Conservation (phyloP, 1,140 invertebrate genomes). For the Zaprionus gabonicus region DNA sequence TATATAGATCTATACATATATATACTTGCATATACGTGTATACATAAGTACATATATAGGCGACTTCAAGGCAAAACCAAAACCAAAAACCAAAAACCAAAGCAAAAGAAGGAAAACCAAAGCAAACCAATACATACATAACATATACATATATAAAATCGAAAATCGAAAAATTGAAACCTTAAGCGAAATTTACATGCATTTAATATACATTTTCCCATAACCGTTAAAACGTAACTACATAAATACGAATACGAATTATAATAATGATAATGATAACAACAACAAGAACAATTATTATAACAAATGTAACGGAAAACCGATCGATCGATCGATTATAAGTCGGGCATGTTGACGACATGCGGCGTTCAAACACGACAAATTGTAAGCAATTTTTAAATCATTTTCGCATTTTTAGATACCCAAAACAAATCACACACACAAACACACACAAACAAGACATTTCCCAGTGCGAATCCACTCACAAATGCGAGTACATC, state of each 20-base stretch:
- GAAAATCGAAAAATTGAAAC: slow-evolving; percentile 35
- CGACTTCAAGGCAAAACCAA: slow-evolving; percentile 63
- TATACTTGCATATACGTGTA: slow-evolving; percentile 47
- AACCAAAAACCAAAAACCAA: slow-evolving; percentile 36
- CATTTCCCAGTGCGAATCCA: slow-evolving; percentile 43
- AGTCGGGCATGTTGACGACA: slow-evolving; percentile 1
- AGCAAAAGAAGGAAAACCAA: slow-evolving; percentile 49
- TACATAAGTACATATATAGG: slow-evolving; percentile 62
- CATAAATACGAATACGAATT: slow-evolving; percentile 55
- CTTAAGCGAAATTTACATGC: slow-evolving; percentile 67
- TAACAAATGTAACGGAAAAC: slow-evolving; percentile 32
- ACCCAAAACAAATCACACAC: slow-evolving; percentile 28
- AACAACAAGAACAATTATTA: neutral
- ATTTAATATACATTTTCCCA: slow-evolving; percentile 78
- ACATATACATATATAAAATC: slow-evolving; percentile 48
- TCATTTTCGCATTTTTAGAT: slow-evolving; percentile 75
- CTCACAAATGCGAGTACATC: slow-evolving; percentile 28
- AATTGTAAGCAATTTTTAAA: slow-evolving; percentile 76
- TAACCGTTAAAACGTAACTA: slow-evolving; percentile 59
- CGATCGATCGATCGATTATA: slow-evolving; percentile 12
- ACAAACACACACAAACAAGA: slow-evolving; percentile 15
- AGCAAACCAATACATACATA: slow-evolving; percentile 51
- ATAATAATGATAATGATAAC: slow-evolving; percentile 48
- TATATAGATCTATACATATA: slow-evolving; percentile 24
- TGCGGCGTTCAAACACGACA: slow-evolving; percentile 15